phyloP scores from a whole-genome alignment of 1,140 invertebrate species.

The Oscheius sp. region DNA sequence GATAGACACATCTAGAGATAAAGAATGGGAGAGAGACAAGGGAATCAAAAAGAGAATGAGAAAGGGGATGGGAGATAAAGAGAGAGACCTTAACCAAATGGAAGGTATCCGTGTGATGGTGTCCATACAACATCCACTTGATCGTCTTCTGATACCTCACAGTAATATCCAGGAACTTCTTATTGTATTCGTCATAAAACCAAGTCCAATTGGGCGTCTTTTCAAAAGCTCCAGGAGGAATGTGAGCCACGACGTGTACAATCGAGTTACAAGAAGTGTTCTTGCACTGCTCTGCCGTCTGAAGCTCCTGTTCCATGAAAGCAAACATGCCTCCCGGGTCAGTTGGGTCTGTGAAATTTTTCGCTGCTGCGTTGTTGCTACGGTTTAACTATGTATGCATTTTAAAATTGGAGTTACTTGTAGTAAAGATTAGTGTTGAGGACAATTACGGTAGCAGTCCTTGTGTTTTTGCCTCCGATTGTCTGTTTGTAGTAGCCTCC shows the following conservation, averaged over 20 bases:
- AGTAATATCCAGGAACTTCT: conserved; percentile 46
- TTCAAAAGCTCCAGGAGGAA: conserved; percentile 54
- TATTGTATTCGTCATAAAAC: conserved; percentile 50
- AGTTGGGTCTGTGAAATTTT: conserved; percentile 38
- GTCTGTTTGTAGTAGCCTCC: conserved; percentile 52
- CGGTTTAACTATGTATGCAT: neutral
- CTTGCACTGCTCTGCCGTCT: conserved; percentile 30
- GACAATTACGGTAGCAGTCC: conserved; percentile 45
- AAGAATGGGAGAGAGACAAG: too few relatives aligned
- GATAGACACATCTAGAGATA: too few relatives aligned
- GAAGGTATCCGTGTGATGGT: conserved; percentile 58
- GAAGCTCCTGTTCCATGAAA: conserved; percentile 47
- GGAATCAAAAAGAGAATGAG: too few relatives aligned
- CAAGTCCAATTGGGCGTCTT: conserved; percentile 46
- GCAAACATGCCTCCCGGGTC: conserved; percentile 56
- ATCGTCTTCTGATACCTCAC: conserved; percentile 43
- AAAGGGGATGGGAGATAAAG: too few relatives aligned
- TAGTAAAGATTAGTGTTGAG: conserved; percentile 60
- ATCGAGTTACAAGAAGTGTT: conserved; percentile 17
- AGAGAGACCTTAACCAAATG: conserved; percentile 47
- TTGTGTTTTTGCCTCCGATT: too few relatives aligned
- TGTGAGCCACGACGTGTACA: conserved; percentile 53
- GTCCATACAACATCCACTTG: conserved; percentile 56
- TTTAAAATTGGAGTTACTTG: neutral
- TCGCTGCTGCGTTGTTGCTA: conserved; percentile 37